A percentile compares a stretch with the other conserved stretches of the same genome.
Conservation (phyloP, 2,797 vertebrate species). For the Acanthurus leucopareius region DNA sequence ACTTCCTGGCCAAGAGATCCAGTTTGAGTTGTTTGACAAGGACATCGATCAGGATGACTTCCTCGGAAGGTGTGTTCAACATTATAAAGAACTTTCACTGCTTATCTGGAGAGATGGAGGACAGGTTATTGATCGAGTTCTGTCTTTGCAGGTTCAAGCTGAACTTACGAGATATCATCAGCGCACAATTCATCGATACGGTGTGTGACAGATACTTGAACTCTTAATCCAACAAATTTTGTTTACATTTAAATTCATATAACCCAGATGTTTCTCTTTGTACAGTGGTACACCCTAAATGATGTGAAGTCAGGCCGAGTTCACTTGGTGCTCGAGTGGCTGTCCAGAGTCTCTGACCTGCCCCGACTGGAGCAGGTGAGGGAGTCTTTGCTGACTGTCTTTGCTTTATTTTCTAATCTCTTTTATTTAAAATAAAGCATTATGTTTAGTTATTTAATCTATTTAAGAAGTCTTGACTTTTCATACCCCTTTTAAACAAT, state of each 20-base stretch:
- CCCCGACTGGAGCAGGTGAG: conserved; percentile 89
- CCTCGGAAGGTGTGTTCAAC: conserved; percentile 88
- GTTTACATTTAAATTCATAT: not conserved
- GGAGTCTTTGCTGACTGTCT: not conserved
- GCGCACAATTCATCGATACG: conserved; percentile 87
- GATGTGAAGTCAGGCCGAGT: conserved; percentile 93
- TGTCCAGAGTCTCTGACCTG: conserved; percentile 83
- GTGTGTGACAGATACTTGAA: conserved; percentile 72
- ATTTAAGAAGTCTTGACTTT: no score
- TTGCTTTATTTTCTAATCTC: not conserved
- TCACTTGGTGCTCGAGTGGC: conserved; percentile 91
- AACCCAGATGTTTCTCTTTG: not conserved
- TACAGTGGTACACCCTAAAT: conserved; percentile 92
- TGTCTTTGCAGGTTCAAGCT: conserved; percentile 90
- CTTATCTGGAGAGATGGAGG: not conserved
- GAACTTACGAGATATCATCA: conserved; percentile 87
- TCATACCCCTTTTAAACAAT: not conserved
- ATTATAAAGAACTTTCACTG: not conserved
- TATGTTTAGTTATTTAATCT: no score
- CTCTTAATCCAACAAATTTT: not conserved
- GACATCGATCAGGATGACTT: conserved; percentile 95
- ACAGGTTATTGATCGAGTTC: conserved; percentile 3
- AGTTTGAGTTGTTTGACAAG: conserved; percentile 94
- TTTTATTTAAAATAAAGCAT: not conserved
- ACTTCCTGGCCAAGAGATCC: conserved; percentile 93